Percentiles rank a stretch among this genome's conserved stretches.
phyloP scores from a whole-genome alignment of 2,797 vertebrate genomes.

The Aselliscus stoliczkanus region DNA sequence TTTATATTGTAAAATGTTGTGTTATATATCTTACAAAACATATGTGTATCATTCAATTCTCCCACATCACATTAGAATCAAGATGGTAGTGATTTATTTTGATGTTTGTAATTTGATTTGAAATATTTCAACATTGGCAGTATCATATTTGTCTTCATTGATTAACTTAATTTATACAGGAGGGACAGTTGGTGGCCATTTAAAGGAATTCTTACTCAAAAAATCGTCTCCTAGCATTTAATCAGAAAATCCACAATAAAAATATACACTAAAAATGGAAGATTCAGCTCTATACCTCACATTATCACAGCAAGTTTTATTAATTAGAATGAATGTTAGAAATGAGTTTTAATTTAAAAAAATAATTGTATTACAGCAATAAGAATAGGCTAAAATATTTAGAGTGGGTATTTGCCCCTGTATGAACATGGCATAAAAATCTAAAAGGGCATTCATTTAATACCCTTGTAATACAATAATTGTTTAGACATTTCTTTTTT shows the following conservation, averaged over 20 bases:
- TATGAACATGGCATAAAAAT: not conserved
- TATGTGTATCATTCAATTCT: not conserved
- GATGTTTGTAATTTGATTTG: not conserved
- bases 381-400: not conserved
- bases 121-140: not conserved
- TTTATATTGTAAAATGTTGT: not conserved
- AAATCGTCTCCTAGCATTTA: not conserved
- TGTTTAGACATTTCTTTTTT: not conserved
- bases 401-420: not conserved
- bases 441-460: not conserved
- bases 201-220: not conserved
- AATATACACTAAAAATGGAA: not conserved
- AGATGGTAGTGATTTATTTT: not conserved
- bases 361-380: not conserved
- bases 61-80: not conserved
- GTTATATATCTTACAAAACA: not conserved
- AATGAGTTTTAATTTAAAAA: not conserved
- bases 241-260: not conserved
- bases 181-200: not conserved
- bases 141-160: not conserved
- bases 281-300: not conserved
- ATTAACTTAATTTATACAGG: not conserved
- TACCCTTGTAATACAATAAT: not conserved
- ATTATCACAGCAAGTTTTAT: not conserved
- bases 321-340: not conserved